These are phyloP conservation scores for Nannoperca obscura DNA, from an alignment of 2,797 vertebrate species.

Conservation along the genomic window DNA sequence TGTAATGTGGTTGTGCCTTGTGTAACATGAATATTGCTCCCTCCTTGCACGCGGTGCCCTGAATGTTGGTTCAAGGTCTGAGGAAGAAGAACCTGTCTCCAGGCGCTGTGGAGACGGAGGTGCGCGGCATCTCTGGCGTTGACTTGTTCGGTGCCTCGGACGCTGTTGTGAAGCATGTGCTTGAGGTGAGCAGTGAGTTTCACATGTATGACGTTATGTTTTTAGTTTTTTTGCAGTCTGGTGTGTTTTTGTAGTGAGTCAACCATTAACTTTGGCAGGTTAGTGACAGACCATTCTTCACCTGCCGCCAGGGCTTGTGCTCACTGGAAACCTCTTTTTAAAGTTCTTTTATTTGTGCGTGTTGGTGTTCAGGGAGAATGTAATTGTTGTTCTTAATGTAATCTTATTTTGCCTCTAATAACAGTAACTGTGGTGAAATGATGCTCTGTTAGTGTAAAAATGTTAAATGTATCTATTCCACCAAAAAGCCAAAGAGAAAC, in stretches of 20 bases:
- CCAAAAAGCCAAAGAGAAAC: conserved; percentile 9
- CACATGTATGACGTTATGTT: rapidly evolving
- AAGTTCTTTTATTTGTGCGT: neutral
- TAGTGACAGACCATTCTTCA: neutral
- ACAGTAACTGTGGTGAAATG: neutral
- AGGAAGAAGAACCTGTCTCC: conserved; percentile 98
- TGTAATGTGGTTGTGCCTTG: conserved; percentile 56
- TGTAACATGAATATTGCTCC: conserved; percentile 77
- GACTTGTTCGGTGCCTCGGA: conserved; percentile 96
- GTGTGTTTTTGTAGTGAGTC: neutral
- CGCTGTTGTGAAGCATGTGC: conserved; percentile 96
- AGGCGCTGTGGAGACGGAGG: conserved; percentile 94
- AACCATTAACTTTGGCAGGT: neutral
- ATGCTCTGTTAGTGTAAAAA: neutral
- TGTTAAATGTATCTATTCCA: neutral
- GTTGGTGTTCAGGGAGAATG: neutral
- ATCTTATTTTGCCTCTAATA: neutral
- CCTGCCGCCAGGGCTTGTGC: neutral
- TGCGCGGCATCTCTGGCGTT: conserved; percentile 94
- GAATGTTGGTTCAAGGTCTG: conserved; percentile 88
- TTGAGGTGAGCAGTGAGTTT: conserved; percentile 87
- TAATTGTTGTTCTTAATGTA: neutral
- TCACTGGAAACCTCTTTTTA: neutral
- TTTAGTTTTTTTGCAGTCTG: neutral
- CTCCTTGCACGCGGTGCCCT: conserved; percentile 71